A percentile compares a stretch with the other conserved stretches of the same genome.
phyloP scores from a whole-genome alignment of 2,888 invertebrate genomes.

The Lamellibrachia satsuma region DNA sequence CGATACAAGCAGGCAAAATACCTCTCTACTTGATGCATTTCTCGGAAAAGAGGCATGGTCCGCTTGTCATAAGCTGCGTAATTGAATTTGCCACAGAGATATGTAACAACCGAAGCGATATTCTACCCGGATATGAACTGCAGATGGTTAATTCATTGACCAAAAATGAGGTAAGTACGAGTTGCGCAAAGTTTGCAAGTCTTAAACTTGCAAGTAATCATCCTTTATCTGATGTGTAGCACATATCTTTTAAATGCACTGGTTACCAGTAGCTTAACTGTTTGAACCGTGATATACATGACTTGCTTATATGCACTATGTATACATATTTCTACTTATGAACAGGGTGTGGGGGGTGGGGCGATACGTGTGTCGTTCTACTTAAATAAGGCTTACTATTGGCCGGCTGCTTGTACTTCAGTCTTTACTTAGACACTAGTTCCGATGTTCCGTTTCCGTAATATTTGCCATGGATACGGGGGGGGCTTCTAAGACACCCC shows the following conservation, averaged over 20 bases:
- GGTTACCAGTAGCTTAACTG: too few species aligned
- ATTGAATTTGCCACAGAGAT: neutral
- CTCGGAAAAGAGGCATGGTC: neutral
- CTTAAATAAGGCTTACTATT: too few species aligned
- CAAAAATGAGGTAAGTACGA: neutral
- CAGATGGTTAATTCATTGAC: neutral
- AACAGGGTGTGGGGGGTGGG: too few species aligned
- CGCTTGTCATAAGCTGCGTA: neutral
- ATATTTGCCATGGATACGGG: too few species aligned
- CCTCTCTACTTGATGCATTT: neutral
- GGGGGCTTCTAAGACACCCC: too few species aligned
- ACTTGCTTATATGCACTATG: too few species aligned
- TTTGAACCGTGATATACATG: too few species aligned
- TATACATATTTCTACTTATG: too few species aligned
- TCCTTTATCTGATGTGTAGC: neutral
- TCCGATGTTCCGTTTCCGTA: too few species aligned
- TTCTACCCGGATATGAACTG: neutral
- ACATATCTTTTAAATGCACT: neutral
- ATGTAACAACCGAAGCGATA: neutral
- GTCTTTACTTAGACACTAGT: too few species aligned
- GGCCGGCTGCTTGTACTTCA: too few species aligned
- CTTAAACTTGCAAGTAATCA: neutral
- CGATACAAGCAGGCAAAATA: neutral
- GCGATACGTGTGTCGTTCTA: too few species aligned
- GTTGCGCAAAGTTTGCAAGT: neutral